phyloP scores from a whole-genome alignment of 2,888 invertebrate species.

The Tipula confusa region DNA sequence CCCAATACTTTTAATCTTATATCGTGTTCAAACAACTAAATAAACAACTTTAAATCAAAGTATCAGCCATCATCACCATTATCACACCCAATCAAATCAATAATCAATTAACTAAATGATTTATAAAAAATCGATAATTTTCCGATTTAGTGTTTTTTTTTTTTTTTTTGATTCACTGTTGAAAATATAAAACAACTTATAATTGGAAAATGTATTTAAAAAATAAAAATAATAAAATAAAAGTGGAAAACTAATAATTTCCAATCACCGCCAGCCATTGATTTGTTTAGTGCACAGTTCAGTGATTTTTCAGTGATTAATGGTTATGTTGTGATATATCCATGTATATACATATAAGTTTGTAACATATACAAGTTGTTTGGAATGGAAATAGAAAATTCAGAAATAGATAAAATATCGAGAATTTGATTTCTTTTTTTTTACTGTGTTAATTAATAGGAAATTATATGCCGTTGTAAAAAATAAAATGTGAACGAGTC shows the following conservation, averaged over 20 bases:
- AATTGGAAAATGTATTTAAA: not conserved
- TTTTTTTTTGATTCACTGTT: not conserved
- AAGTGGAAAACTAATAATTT: not conserved
- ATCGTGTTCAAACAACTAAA: not conserved
- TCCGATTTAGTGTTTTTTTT: not conserved
- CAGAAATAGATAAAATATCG: not conserved
- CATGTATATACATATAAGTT: not conserved
- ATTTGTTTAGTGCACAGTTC: constrained; percentile 1
- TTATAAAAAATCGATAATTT: not conserved
- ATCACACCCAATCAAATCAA: not conserved
- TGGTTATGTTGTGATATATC: not conserved
- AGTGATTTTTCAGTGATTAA: not conserved
- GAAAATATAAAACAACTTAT: not conserved
- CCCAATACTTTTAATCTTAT: not conserved
- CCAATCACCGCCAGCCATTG: not conserved
- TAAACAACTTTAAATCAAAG: not conserved
- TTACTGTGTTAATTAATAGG: not conserved
- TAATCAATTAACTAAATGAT: not conserved
- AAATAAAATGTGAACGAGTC: not conserved
- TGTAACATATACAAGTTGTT: not conserved
- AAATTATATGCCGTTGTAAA: not conserved
- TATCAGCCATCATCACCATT: not conserved
- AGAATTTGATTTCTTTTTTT: not conserved
- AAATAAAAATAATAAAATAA: not conserved
- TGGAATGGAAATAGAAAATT: not conserved